phyloP scores from a whole-genome alignment of 2,888 invertebrate genomes.

The Tachina fera region DNA sequence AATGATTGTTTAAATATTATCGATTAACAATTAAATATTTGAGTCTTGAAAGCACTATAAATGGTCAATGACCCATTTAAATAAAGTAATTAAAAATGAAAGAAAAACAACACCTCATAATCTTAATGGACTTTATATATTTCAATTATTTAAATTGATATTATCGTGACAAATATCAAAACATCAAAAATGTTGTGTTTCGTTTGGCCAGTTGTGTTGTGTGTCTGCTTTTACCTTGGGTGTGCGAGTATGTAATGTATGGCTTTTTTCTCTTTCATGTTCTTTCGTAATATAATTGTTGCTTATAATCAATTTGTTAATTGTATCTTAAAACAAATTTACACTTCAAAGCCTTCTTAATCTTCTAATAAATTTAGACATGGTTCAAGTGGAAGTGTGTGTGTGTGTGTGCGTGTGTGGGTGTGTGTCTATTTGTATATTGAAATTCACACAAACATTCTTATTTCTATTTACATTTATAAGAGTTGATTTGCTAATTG shows the following conservation, averaged over 20 bases:
- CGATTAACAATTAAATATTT: conserved; percentile 49
- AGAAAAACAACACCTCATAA: conserved; percentile 46
- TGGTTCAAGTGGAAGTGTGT: conserved; percentile 5
- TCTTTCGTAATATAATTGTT: conserved; percentile 43
- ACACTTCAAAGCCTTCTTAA: conserved; percentile 72
- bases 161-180: conserved; percentile 31
- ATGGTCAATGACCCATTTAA: conserved; percentile 61
- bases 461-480: conserved; percentile 69
- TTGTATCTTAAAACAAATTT: conserved; percentile 70
- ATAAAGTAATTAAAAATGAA: neutral
- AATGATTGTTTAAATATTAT: conserved; percentile 22
- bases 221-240: neutral
- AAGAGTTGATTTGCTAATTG: conserved; percentile 82
- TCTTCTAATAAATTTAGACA: conserved; percentile 69
- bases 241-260: too few relatives aligned
- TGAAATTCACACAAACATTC: neutral
- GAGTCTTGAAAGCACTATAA: neutral
- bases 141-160: conserved; percentile 60
- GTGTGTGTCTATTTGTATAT: neutral
- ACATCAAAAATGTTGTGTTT: conserved; percentile 62
- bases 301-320: conserved; percentile 70
- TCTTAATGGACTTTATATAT: conserved; percentile 50
- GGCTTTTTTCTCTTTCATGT: conserved; percentile 30
- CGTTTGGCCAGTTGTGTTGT: conserved; percentile 10
- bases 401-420: neutral